Conservation (phyloP, 2,797 vertebrate species). For the Ctenopoma multispine region DNA sequence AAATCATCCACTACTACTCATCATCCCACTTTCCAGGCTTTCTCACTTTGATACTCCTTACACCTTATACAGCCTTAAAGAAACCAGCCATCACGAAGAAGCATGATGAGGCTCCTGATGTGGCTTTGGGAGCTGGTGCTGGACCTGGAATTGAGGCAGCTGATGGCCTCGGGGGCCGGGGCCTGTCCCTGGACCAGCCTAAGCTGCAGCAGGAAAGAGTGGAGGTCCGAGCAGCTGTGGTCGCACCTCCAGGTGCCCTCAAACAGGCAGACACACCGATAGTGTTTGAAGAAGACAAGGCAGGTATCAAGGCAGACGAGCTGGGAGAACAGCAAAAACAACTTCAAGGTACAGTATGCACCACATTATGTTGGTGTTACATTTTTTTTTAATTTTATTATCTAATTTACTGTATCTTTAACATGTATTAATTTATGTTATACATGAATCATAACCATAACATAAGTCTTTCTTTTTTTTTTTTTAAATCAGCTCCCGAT, state of each 20-base stretch:
- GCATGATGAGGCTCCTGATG: slow-evolving; percentile 61
- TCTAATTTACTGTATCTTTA: slow-evolving; percentile 7
- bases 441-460: background rate
- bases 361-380: background rate
- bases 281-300: slow-evolving; percentile 83
- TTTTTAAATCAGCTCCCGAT: slow-evolving; percentile 71
- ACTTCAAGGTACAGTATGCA: slow-evolving; percentile 70
- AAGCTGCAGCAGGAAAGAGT: slow-evolving; percentile 74
- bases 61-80: slow-evolving; percentile 83
- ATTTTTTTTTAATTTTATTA: slow-evolving; percentile 3
- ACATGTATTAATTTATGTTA: too few species aligned
- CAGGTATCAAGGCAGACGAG: slow-evolving; percentile 81
- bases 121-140: slow-evolving; percentile 64
- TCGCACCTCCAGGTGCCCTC: slow-evolving; percentile 39
- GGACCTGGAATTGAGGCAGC: slow-evolving; percentile 66
- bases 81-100: slow-evolving; percentile 85
- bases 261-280: slow-evolving; percentile 77
- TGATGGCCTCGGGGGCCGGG: slow-evolving; percentile 66
- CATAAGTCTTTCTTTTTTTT: slow-evolving; percentile 6
- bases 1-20: background rate
- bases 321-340: slow-evolving; percentile 83
- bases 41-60: background rate
- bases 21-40: background rate
- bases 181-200: slow-evolving; percentile 77
- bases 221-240: slow-evolving; percentile 50